Base-by-base conservation (phyloP, 2,113 vertebrate species). In the Geococcyx californianus region DNA sequence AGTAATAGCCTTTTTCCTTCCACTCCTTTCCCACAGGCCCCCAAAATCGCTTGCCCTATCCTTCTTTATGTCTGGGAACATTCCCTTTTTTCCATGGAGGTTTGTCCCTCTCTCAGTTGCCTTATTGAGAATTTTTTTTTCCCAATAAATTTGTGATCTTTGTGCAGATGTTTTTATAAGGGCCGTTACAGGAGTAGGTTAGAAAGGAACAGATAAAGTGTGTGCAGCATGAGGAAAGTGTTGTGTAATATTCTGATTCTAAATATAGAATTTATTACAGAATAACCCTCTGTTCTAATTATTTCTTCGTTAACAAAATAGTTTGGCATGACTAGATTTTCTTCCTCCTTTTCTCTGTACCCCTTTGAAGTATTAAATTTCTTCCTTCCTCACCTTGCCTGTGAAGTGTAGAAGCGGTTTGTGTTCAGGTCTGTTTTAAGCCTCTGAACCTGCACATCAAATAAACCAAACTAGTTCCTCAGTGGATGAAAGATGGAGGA, bases 401-500 rank as follows among this genome's bases (percentile, higher is more conserved):
- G 18, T 29, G 36, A 78, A 87, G 18, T 44, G 63, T 94, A 89
- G 73, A 55, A 74, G 51, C 21, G 54, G 79, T 92, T 89, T 86
- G 55, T 92, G 59, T 84, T 93, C 44, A 59, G 58, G 31, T 78
- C 63, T 80, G 14, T 38, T 94, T 92, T 85, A 88, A 95, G 25
- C 52, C 68, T 93, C 90, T 86, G 92, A 94, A 82, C 56, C 16
- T 58, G 49, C 49, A 89, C 54, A 82, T 86, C 47, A 95, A 95
- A 97, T 94, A 96, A 92, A 63, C 47, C 54, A 81, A 82, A 31
- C 19, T 34, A 70, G 69, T 88, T 94, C 56, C 82, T 90, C 45
- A 33, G 58, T 62, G 29, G 58, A 77, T 97, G 85, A 94, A 95
- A 94, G 88, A 93, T 87, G 47, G 63, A 88, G 36, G 25, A 87